Evolutionary conservation across 2,113 vertebrate genomes (phyloP).

Genomic region (Cyprinodon tularosa): DNA sequence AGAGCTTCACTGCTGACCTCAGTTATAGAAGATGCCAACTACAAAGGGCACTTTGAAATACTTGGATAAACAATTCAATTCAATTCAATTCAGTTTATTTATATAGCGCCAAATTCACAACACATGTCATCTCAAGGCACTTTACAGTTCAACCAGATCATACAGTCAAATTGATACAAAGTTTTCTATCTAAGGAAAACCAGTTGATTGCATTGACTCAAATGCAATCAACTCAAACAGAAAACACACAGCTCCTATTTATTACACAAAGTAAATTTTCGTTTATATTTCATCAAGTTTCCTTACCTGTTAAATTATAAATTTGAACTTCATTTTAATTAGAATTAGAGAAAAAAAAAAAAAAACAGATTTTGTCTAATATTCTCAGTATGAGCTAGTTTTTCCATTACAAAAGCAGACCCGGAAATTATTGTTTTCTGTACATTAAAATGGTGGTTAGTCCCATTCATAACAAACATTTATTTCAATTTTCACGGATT

Average conservation of each 20-base stretch:
- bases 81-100: too few relatives aligned
- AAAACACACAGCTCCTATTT: constrained; percentile 9
- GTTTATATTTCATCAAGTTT: background rate
- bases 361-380: background rate
- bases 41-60: constrained; percentile 17
- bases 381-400: background rate
- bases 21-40: constrained; percentile 21
- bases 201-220: too few relatives aligned
- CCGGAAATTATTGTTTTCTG: background rate
- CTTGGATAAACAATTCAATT: too few relatives aligned
- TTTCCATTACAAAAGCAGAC: background rate
- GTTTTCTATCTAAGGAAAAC: too few relatives aligned
- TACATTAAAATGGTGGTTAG: background rate
- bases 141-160: too few relatives aligned
- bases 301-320: too few relatives aligned
- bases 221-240: too few relatives aligned
- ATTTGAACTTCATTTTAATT: background rate
- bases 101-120: too few relatives aligned
- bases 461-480: background rate
- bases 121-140: too few relatives aligned
- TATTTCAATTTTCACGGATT: background rate
- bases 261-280: constrained; percentile 5
- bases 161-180: too few relatives aligned
- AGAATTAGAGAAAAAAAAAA: background rate
- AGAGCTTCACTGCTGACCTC: constrained; percentile 77